Evolutionary conservation across 92 coral and sea anemone genomes (phyloP), one percentile per base, ranked within the genome.

Genomic region (Nematostella vectensis): DNA sequence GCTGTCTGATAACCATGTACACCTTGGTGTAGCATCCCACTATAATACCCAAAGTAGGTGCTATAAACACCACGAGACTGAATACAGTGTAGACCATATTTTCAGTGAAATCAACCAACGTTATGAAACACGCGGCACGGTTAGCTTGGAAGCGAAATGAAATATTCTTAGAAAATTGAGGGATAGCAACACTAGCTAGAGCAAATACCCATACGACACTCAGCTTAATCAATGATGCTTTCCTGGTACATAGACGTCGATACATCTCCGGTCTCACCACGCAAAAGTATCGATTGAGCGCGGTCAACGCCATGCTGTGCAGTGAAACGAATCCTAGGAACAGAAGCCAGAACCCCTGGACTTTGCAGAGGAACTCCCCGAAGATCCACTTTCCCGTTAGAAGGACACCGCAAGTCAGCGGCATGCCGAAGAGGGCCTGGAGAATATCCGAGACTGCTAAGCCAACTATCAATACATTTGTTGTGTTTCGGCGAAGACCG

Each of bases 251-350:
- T 64, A 57, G 60, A 28, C 58, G 58, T 3, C 45, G 33, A 29
- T 75, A 75, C n/a, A 59, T 11, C 1, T 25, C 3, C 0, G 75
- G 63, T 47, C 54, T 60, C 13, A 61, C 62, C 4, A 75, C 82
- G 36, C 82, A 68, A 38, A 58, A 75, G 57, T 75, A 75, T 4
- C 82, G 53, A 30, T 75, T 75, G 1, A 75, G 31, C 9, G 82
- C 75, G 20, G 67, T 67, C 43, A 75, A 25, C 2, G 82, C 50
- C 29, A 75, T 57, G 59, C 52, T 60, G 27, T 75, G 82, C 0
- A 67, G 56, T 27, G 82, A 67, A 3, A 63, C 48, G 59, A 63
- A 75, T 8, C 59, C 70, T 0, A 48, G 37, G 33, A 58, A 54
- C 30, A 67, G 65, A 11, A 37, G 20, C 2, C 33, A 49, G 33